Evolutionary conservation across 2,113 vertebrate genomes (phyloP), one percentile per base, ranked within the genome.

Genomic region (Chinchilla lanigera): DNA sequence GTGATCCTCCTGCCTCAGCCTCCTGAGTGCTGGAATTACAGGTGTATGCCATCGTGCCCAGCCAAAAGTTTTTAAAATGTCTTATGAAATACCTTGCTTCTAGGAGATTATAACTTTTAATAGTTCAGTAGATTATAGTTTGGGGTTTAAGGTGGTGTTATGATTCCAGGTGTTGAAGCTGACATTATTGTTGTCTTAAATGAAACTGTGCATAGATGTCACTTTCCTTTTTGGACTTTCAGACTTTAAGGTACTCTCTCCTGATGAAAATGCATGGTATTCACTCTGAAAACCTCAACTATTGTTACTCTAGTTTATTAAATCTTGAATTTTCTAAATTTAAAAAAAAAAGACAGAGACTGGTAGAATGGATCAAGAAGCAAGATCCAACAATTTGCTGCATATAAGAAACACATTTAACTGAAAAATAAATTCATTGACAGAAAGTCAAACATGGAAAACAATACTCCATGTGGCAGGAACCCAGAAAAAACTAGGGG

Each of bases 271-370:
- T 90, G 30, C 65, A 82, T 63, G 54, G 17, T 56, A 20, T 93
- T 82, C n/a, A 80, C 13, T 93, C 33, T 52, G 11, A 50, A 93
- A 73, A 67, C 14, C 63, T 67, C 30, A 67, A 67, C 30, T 67
- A 33, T 67, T 67, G 9, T 71, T 67, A 65, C 60, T 81, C 30
- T 92, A 71, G 33, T 92, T 67, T 75, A 22, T 6, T 56, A 56
- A 30, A 75, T 35, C n/a, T 86, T n/a, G 8, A 86, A 54, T 81
- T 78, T 92, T 92, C 38, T 52, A n/a, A 90, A 71, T 83, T 95
- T n/a, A n/a, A n/a, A n/a, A n/a, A n/a, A n/a, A n/a, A n/a, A n/a
- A n/a, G n/a, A n/a, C n/a, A n/a, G n/a, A n/a, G n/a, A n/a, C n/a
- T n/a, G n/a, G n/a, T n/a, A n/a, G n/a, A n/a, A n/a, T n/a, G n/a